A percentile compares a stretch with the other conserved stretches of the same genome.
phyloP scores from a whole-genome alignment of 2,888 invertebrate species.

The Oxystoma pomonae region DNA sequence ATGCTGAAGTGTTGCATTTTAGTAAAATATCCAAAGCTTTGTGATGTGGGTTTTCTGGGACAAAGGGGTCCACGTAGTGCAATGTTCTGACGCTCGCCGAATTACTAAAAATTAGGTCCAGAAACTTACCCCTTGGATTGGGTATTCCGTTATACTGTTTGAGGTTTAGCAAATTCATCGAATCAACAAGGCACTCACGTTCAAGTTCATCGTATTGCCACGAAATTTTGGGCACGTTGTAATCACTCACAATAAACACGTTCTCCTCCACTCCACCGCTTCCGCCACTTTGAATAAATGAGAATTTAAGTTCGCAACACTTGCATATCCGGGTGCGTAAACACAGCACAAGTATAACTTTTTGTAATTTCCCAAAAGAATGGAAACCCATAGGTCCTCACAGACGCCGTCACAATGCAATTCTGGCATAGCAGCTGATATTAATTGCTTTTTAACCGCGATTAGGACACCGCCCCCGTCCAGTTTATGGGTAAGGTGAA shows the following conservation, averaged over 20 bases:
- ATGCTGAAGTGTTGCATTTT: background rate
- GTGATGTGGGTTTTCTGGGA: background rate
- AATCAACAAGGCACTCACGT: background rate
- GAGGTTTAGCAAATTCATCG: background rate
- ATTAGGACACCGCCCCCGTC: slow-evolving; percentile 1
- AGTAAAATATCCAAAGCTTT: background rate
- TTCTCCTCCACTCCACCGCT: background rate
- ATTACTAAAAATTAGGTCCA: background rate
- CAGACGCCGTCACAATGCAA: background rate
- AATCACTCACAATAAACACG: background rate
- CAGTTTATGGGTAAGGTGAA: background rate
- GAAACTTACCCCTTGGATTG: background rate
- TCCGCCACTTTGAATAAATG: background rate
- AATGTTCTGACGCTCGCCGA: background rate
- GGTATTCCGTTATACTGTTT: background rate
- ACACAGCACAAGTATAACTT: background rate
- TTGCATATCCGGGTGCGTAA: background rate
- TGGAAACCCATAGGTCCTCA: background rate
- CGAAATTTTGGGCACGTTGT: background rate
- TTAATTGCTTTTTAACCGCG: background rate
- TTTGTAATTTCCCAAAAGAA: background rate
- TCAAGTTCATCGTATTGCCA: background rate
- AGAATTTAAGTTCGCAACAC: background rate
- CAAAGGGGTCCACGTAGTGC: background rate
- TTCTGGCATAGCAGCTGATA: background rate